Base-by-base conservation (phyloP, 1,140 invertebrate genomes). In the Bathynomus jamesi region DNA sequence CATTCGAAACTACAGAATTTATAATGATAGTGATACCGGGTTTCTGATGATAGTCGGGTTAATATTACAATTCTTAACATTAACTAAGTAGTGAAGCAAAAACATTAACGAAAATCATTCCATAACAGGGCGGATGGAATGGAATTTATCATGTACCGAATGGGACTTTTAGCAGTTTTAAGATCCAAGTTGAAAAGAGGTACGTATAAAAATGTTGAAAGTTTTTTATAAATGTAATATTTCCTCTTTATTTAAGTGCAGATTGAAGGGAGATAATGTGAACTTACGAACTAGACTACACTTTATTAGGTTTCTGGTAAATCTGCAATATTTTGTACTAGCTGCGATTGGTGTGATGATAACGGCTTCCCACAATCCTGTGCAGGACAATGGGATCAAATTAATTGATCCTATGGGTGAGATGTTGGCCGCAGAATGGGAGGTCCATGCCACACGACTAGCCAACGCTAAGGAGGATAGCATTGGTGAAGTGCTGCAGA, bases 361-460 rank as follows among this genome's bases (percentile, higher is more conserved):
- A 78, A 99, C 98, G 24, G 98, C 98, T 0, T 99, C 96, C 3
- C 98, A 99, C 80, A 99, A 99, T 84, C 90, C 95, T 30, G 93
- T 92, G 80, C 86, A 87, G 0, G 98, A 99, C 81, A 99, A 99
- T 85, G 98, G 98, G 7, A 90, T 98, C 0, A 99, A 99, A 82
- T 82, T 99, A 7, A 88, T 99, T 65, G 97, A 99, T 83, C 94
- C 95, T 0, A 85, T 86, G 78, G 98, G 98, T 0, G 95, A 98
- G 83, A 99, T 99, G 97, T 81, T 99, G 74, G 92, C 96, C 77
- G 81, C 86, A 70, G 87, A 87, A 60, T 99, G 96, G 96, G 97
- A 99, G 83, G 81, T 79, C 25, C 87, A 93, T 78, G 95, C 95
- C 7, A 96, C 94, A 0, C 84, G 53, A 0, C 62, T 79, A 11